Evolutionary conservation across 2,113 vertebrate species (phyloP).

Genomic region (Urocitellus parryii): DNA sequence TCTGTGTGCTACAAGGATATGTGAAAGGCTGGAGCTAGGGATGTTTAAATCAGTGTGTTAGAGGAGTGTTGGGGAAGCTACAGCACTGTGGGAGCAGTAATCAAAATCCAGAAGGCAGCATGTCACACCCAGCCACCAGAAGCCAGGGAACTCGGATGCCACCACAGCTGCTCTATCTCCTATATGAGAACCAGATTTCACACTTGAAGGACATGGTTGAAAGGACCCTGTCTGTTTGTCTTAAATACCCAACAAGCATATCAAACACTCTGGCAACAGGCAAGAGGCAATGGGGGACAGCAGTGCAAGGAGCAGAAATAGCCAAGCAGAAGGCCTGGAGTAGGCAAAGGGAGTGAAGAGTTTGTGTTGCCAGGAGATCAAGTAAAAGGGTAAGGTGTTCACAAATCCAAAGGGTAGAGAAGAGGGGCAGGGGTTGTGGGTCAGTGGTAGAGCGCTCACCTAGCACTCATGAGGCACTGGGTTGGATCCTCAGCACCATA

Average conservation of each 20-base stretch:
- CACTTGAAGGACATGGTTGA: not conserved
- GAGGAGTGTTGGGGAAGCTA: constrained; percentile 54
- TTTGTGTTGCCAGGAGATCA: not conserved
- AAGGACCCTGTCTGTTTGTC: constrained; percentile 52
- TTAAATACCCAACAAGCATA: constrained; percentile 41
- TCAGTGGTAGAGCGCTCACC: too few relatives aligned
- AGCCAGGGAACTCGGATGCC: constrained; percentile 70
- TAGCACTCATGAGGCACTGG: too few relatives aligned
- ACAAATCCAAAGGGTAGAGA: not conserved
- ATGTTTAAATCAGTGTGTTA: constrained; percentile 69
- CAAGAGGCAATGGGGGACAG: not conserved
- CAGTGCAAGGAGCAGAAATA: not conserved
- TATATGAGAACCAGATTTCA: constrained; percentile 16
- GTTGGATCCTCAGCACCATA: too few relatives aligned
- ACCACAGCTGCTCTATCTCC: constrained; percentile 44
- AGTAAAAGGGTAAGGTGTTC: not conserved
- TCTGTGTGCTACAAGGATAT: constrained; percentile 37
- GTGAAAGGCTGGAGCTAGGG: constrained; percentile 56
- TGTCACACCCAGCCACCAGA: constrained; percentile 66
- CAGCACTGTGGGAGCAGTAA: constrained; percentile 44
- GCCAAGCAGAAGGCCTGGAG: not conserved
- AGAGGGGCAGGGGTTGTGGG: not conserved
- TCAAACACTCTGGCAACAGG: constrained; percentile 7
- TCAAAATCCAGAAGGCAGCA: constrained; percentile 79
- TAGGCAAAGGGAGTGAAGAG: not conserved